Evolutionary conservation across 2,113 vertebrate species (phyloP).

Genomic region (Puntigrus tetrazona): DNA sequence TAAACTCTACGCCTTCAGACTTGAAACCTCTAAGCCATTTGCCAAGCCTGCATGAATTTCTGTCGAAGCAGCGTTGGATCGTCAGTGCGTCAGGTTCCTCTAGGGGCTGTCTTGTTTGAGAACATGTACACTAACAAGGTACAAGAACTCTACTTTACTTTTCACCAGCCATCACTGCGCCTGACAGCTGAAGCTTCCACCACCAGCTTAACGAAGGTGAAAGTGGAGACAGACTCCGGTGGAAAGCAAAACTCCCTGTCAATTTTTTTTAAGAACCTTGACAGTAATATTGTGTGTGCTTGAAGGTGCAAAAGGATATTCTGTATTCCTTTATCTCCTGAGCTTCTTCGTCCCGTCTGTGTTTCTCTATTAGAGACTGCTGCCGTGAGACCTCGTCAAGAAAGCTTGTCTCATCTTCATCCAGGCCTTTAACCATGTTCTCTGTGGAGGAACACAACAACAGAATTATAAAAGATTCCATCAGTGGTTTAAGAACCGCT

Average conservation of each 20-base stretch:
- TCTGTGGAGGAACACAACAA: conserved; percentile 75
- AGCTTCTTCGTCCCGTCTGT: conserved; percentile 91
- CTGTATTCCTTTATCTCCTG: conserved; percentile 91
- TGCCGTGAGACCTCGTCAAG: conserved; percentile 96
- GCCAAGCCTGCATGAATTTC: conserved; percentile 3
- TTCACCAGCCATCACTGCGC: conserved; percentile 26
- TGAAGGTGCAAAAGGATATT: conserved; percentile 86
- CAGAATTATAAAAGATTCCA: neutral
- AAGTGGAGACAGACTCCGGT: conserved; percentile 10
- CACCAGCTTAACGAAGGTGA: conserved; percentile 38
- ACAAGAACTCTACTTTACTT: conserved; percentile 24
- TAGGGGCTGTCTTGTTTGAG: conserved; percentile 16
- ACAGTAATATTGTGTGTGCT: neutral
- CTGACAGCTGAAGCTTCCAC: conserved; percentile 41
- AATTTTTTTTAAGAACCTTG: neutral
- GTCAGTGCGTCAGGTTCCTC: neutral
- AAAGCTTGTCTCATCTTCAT: conserved; percentile 93
- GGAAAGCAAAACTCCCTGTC: conserved; percentile 13
- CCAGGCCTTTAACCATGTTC: conserved; percentile 98
- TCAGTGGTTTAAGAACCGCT: neutral
- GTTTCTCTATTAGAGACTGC: conserved; percentile 92
- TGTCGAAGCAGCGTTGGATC: neutral
- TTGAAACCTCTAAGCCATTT: neutral
- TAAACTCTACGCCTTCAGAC: neutral
- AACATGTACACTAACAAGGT: conserved; percentile 49